A percentile compares a stretch with the other conserved stretches of the same genome.
Conservation (phyloP, 2,797 vertebrate species). For the Leontocebus nigricollis region DNA sequence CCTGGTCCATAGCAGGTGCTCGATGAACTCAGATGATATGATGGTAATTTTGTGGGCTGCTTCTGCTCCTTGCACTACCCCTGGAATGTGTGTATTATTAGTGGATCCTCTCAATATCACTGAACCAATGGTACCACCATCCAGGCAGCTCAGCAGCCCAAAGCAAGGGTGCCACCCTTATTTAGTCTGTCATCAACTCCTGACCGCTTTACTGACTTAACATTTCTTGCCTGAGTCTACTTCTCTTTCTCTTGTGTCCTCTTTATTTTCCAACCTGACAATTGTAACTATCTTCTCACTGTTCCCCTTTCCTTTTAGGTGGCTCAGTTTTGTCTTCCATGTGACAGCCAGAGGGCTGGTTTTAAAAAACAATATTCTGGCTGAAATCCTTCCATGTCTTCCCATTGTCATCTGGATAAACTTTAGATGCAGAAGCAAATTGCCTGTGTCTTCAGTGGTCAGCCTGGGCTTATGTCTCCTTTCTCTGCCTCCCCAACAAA, state of each 20-base stretch:
- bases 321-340: not conserved
- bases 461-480: not conserved
- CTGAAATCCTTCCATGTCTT: not conserved
- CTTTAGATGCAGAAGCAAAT: not conserved
- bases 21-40: not conserved
- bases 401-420: not conserved
- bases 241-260: not conserved
- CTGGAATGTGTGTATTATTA: not conserved
- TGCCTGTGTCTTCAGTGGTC: not conserved
- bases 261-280: not conserved
- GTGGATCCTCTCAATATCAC: not conserved
- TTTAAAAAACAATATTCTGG: not conserved
- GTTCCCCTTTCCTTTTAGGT: not conserved
- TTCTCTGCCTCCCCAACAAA: not conserved
- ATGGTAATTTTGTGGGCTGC: rapidly evolving
- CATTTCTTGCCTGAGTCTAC: not conserved
- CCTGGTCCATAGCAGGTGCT: not conserved
- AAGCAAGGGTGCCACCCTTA: not conserved
- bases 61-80: not conserved
- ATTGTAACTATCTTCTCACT: too few relatives aligned
- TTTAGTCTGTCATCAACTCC: not conserved
- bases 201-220: not conserved
- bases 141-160: not conserved
- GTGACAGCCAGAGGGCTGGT: not conserved
- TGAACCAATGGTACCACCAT: not conserved